Evolutionary conservation across 2,113 vertebrate genomes (phyloP).

Genomic region (Gymnobelideus leadbeateri): DNA sequence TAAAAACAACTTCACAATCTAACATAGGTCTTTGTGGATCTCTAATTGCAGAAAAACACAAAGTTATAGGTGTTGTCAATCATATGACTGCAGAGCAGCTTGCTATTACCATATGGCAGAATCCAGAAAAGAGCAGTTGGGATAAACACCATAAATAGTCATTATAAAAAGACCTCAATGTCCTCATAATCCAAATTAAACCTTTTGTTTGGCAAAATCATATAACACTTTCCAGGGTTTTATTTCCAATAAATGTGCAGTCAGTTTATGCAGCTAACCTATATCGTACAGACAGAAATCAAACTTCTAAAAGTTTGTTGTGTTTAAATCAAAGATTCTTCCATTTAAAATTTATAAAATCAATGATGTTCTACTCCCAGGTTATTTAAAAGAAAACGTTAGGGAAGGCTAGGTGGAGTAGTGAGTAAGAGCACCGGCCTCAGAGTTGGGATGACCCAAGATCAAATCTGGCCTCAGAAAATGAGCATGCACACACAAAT

Average conservation of each 20-base stretch:
- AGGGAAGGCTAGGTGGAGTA: too few relatives aligned
- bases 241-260: constrained; percentile 35
- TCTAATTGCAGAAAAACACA: constrained; percentile 4
- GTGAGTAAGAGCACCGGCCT: too few relatives aligned
- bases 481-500: too few relatives aligned
- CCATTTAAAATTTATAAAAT: constrained; percentile 53
- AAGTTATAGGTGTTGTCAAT: constrained; percentile 17
- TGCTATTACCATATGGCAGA: constrained; percentile 46
- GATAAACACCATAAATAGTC: constrained; percentile 50
- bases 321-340: constrained; percentile 21
- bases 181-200: constrained; percentile 44
- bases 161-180: constrained; percentile 52
- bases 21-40: background rate
- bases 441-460: too few relatives aligned
- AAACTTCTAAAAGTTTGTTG: background rate
- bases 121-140: constrained; percentile 39
- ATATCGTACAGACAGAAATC: background rate
- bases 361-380: constrained; percentile 23
- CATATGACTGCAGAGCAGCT: constrained; percentile 55
- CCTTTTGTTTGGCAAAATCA: constrained; percentile 10
- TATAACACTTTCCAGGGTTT: constrained; percentile 16
- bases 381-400: constrained; percentile 14
- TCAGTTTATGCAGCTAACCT: background rate
- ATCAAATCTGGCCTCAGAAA: too few relatives aligned
- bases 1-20: constrained; percentile 1